These are phyloP conservation scores for Myotis findleyi DNA, from an alignment of 2,797 vertebrate genomes.

Conservation along the genomic window DNA sequence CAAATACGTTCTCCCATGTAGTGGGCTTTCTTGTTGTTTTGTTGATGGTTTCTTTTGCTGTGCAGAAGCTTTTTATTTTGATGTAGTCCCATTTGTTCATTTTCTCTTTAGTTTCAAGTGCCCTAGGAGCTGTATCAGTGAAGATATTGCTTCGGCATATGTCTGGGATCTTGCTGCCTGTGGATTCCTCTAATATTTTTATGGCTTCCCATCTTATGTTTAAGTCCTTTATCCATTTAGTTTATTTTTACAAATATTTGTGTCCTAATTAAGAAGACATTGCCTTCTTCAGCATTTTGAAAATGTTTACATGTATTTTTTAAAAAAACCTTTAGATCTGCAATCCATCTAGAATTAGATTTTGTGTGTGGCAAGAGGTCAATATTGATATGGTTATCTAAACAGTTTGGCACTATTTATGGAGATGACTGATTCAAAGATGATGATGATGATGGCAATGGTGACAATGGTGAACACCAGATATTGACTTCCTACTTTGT, in stretches of 20 bases:
- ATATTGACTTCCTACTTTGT: neutral
- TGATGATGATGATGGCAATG: neutral
- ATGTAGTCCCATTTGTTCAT: too few relatives aligned
- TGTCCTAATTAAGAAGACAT: neutral
- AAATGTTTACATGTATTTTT: conserved; percentile 10
- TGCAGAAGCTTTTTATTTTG: too few relatives aligned
- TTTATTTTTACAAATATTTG: neutral
- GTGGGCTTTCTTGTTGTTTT: too few relatives aligned
- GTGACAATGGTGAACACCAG: neutral
- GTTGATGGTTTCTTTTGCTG: too few relatives aligned
- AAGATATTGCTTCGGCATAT: too few relatives aligned
- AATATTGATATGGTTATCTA: neutral
- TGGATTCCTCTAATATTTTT: too few relatives aligned
- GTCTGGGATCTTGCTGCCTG: too few relatives aligned
- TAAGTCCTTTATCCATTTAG: too few relatives aligned
- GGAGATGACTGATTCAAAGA: neutral
- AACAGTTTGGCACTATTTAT: neutral
- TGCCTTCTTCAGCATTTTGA: neutral
- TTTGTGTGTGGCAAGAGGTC: neutral
- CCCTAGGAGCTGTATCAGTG: too few relatives aligned
- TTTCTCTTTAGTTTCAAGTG: too few relatives aligned
- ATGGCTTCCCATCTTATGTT: too few relatives aligned
- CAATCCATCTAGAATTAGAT: neutral
- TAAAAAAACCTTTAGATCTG: neutral
- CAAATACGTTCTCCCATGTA: too few relatives aligned